Base-by-base conservation (phyloP, 2,113 vertebrate genomes). In the Dermatemys mawii region DNA sequence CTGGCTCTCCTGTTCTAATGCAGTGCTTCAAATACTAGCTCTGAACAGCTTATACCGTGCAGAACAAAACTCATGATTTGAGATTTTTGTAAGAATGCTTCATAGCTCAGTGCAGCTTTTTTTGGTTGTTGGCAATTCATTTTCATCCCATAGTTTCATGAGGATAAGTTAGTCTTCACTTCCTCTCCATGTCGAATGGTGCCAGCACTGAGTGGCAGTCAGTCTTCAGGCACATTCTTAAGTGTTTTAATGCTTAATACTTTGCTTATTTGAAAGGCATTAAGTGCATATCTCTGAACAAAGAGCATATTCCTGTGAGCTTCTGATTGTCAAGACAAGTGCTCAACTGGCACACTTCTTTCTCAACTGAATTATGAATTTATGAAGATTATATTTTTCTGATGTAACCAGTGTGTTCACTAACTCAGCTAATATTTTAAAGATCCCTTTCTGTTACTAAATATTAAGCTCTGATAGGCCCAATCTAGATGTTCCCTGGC, bases 81-180 rank as follows among this genome's bases (percentile, higher is more conserved):
- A 95, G 85, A 86, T 94, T 94, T 60, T 94, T 60, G 67, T 79
- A 29, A 0, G 35, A 94, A 90, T 94, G 86, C 87, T 83, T 24
- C 86, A 88, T 84, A 79, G 83, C 81, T 94, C 95, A 94, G 35
- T 83, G 86, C 67, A 88, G 83, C 91, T 95, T 93, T 57, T 93
- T 95, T 95, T 91, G 63, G 67, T 83, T 90, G 32, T 83, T 94
- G 93, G 90, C 89, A 90, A 27, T 54, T 48, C 73, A 41, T 84
- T 35, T 92, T 12, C 1, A 91, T 49, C 19, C 21, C 48, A 8
- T 78, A 3, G 4, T 84, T 95, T 85, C 21, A 75, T 5, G 29
- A 0, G 32, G 32, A 44, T 6, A 29, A 35, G n/a, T 54, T 87
- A 41, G 78, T 67, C 32, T 90, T 87, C 0, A 0, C 53, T 88